phyloP scores from a whole-genome alignment of 2,888 invertebrate species.

The Cephus sareptanus region DNA sequence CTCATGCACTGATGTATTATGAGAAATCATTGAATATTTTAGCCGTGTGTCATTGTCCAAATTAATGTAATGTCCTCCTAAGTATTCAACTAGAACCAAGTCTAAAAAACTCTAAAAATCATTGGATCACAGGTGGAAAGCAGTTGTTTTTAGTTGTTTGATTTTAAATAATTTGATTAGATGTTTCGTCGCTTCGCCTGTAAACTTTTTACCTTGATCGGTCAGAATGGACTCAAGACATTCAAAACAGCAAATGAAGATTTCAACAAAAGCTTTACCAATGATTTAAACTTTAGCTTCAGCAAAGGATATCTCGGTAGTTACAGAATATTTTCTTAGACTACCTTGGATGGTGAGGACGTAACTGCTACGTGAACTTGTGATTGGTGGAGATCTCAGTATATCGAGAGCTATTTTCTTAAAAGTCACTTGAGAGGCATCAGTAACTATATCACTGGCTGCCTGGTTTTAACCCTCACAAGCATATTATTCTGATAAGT shows the following conservation, averaged over 20 bases:
- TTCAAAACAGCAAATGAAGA: conserved; percentile 13
- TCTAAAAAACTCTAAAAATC: conserved; percentile 6
- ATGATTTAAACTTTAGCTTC: not conserved
- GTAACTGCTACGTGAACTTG: conserved; percentile 21
- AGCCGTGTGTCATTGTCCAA: not conserved
- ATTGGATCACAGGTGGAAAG: not conserved
- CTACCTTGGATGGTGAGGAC: conserved; percentile 13
- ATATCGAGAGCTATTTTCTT: conserved; percentile 22
- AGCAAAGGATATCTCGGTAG: conserved; percentile 15
- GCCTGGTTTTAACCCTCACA: conserved; percentile 14
- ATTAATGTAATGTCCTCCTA: conserved; percentile 10
- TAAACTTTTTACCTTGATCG: too few relatives aligned
- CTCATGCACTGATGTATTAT: conserved; percentile 10
- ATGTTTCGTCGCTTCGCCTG: not conserved
- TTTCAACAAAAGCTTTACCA: not conserved
- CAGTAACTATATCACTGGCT: conserved; percentile 22
- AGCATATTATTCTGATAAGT: conserved; percentile 19
- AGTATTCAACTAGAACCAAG: conserved; percentile 5
- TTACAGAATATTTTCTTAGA: conserved; percentile 10
- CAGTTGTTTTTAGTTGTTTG: conserved; percentile 8
- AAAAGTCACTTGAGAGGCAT: conserved; percentile 12
- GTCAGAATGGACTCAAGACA: too few relatives aligned
- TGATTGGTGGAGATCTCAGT: conserved; percentile 24
- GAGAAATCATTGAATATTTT: conserved; percentile 11
- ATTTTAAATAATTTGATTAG: conserved; percentile 7